Evolutionary conservation across 1,140 invertebrate species (phyloP), one percentile per base, ranked within the genome.

Genomic region (Scylla paramamosain): DNA sequence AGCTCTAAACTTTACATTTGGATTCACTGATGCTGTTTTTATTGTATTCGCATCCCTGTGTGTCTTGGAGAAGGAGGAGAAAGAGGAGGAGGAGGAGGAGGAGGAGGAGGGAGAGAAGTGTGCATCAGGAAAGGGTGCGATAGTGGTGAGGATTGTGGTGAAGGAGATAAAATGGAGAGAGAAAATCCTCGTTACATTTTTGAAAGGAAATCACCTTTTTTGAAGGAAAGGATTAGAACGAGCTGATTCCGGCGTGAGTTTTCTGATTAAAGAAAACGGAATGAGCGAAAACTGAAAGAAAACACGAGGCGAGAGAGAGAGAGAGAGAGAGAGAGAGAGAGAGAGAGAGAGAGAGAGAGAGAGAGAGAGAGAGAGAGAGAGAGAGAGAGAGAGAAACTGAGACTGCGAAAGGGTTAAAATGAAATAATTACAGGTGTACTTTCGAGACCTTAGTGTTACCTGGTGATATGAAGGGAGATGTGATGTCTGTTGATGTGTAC

Each of bases 321-420:
- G 7, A 0, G 8, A 31, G 86, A 88, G 86, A 88, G 86, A 88
- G 86, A 88, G 86, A 88, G 86, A 88, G 86, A 88, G 86, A 88
- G 86, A 88, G 86, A 88, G 86, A 88, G 86, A 88, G 86, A 88
- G 86, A 88, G 86, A 88, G 86, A 88, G 86, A 88, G 83, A 86
- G 83, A 86, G 83, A 86, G 83, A 86, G 83, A 86, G 83, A 86
- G 83, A 86, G 83, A 86, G 83, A 86, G 83, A 45, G 28, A 39
- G 87, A 89, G 87, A 45, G 87, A 89, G 87, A 45, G 29, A 89
- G 39, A 45, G 87, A 89, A 48, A 4, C 2, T 59, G 20, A 16
- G n/a, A 52, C 14, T n/a, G n/a, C 39, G 39, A 39, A 39, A 39
- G 39, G 39, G 39, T 39, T 39, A 39, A 39, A 39, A 39, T 39